These are phyloP conservation scores for Aphelinus certus DNA, from an alignment of 1,140 invertebrate genomes.

Conservation along the genomic window DNA sequence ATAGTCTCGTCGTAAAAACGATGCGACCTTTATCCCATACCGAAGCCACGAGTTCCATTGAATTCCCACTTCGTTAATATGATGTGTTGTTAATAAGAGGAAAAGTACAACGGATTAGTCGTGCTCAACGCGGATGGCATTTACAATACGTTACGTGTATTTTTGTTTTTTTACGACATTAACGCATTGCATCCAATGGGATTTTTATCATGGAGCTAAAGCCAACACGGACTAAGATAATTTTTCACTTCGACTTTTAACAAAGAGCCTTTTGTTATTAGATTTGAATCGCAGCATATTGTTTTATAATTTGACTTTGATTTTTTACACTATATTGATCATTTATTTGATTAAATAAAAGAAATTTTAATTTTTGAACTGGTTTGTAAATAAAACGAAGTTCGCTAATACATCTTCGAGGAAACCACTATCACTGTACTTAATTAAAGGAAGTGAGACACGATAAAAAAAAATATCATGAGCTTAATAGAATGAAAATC, in stretches of 20 bases:
- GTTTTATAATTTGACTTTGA: too few relatives aligned
- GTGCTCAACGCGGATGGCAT: conserved; percentile 15
- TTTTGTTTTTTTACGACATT: too few relatives aligned
- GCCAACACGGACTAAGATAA: background rate
- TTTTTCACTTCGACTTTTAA: background rate
- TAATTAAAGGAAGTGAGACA: background rate
- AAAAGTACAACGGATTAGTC: background rate
- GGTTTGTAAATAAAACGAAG: too few relatives aligned
- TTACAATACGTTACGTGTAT: background rate
- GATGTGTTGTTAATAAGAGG: too few relatives aligned
- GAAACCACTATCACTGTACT: background rate
- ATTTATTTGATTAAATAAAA: too few relatives aligned
- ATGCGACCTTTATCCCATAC: conserved; percentile 29
- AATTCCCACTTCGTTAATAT: conserved; percentile 18
- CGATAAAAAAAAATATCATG: background rate
- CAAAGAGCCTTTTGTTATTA: background rate
- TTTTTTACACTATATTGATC: too few relatives aligned
- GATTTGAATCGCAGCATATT: too few relatives aligned
- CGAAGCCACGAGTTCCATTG: conserved; percentile 47
- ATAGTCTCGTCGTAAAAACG: conserved; percentile 53
- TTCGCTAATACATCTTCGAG: too few relatives aligned
- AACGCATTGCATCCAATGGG: too few relatives aligned
- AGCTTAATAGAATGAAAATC: background rate
- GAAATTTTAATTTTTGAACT: too few relatives aligned
- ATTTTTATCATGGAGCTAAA: background rate